A percentile compares a stretch with the other conserved stretches of the same genome.
Evolutionary conservation across 2,888 invertebrate species (phyloP).

Genomic region (Odontothrips loti): DNA sequence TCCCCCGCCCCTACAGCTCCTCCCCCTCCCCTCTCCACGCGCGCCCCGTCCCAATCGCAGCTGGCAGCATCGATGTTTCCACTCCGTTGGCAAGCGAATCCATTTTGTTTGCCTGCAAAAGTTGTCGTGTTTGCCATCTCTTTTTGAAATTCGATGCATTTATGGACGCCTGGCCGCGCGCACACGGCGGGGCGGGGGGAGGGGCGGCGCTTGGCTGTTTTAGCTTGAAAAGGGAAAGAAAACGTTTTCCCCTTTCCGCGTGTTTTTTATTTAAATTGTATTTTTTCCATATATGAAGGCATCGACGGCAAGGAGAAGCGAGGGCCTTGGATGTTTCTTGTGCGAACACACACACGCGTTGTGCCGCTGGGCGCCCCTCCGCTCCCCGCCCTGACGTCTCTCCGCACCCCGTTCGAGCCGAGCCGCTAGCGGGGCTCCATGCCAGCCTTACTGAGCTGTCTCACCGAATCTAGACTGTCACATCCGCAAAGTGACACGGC

Average conservation of each 20-base stretch:
- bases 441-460: neutral
- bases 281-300: too few relatives aligned
- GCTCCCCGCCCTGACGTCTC: neutral
- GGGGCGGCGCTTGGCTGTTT: too few relatives aligned
- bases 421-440: too few relatives aligned
- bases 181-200: too few relatives aligned
- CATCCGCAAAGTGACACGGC: constrained; percentile 18
- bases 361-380: too few relatives aligned
- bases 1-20: neutral
- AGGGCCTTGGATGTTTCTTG: too few relatives aligned
- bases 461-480: constrained; percentile 17
- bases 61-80: neutral
- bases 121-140: constrained; percentile 5
- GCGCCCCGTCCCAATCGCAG: too few relatives aligned
- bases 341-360: too few relatives aligned
- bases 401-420: neutral
- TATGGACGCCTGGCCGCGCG: neutral
- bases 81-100: constrained; percentile 35
- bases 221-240: too few relatives aligned
- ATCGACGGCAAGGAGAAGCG: too few relatives aligned
- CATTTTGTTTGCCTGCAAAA: constrained; percentile 27
- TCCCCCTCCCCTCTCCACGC: neutral
- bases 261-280: too few relatives aligned
- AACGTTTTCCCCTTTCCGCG: too few relatives aligned
- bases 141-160: constrained; percentile 4